These are phyloP conservation scores for Dascyllus trimaculatus DNA, from an alignment of 2,113 vertebrate genomes.

Conservation along the genomic window DNA sequence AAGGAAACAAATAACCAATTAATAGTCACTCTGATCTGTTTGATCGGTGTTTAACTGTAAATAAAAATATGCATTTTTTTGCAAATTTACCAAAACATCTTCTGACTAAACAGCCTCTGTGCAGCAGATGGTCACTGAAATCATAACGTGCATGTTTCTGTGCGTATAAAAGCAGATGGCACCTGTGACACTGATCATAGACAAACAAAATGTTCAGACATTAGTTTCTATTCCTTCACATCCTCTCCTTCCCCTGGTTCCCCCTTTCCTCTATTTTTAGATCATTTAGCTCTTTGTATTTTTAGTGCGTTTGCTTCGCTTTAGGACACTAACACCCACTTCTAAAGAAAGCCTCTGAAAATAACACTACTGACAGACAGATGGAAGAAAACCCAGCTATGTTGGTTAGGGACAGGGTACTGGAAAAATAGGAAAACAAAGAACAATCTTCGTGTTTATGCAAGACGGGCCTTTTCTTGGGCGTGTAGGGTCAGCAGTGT, in stretches of 20 bases:
- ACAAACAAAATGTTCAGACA: conserved; percentile 47
- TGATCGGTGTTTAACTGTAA: too few species aligned
- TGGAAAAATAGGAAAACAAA: conserved; percentile 68
- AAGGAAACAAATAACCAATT: too few species aligned
- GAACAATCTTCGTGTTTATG: conserved; percentile 73
- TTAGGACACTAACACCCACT: conserved; percentile 30
- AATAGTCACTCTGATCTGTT: too few species aligned
- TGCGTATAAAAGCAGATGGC: background rate
- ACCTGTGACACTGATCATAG: conserved; percentile 19
- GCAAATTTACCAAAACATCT: background rate
- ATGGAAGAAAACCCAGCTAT: conserved; percentile 52
- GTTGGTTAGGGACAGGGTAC: conserved; percentile 35
- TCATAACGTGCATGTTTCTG: conserved; percentile 1
- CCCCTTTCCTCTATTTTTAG: conserved; percentile 66
- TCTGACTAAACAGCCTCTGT: too few species aligned
- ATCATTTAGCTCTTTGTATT: conserved; percentile 56
- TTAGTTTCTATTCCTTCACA: conserved; percentile 44
- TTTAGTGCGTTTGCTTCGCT: conserved; percentile 50
- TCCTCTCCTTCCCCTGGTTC: conserved; percentile 55
- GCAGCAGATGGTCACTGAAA: too few species aligned
- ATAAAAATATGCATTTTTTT: background rate
- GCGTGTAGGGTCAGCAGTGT: conserved; percentile 62
- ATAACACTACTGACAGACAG: conserved; percentile 60
- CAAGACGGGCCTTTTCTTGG: conserved; percentile 70
- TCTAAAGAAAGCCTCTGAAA: conserved; percentile 62